Evolutionary conservation across 2,888 invertebrate species (phyloP), one percentile per base, ranked within the genome.

Genomic region (Drosophila flavopinicola): DNA sequence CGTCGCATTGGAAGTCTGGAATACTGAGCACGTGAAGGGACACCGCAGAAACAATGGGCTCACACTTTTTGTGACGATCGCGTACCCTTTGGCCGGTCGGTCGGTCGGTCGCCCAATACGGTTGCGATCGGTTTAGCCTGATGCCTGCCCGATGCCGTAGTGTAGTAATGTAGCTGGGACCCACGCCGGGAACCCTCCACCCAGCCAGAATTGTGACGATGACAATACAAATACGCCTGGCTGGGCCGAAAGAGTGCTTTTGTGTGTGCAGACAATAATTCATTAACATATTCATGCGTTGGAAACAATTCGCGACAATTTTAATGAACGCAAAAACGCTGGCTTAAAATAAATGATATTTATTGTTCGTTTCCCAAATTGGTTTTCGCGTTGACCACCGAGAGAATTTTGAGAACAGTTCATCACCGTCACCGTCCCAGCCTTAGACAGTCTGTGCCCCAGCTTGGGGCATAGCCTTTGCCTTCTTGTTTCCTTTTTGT

Each of bases 231-330:
- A 17, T 35, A 27, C 5, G 10, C 9, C 3, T 33, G 17, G 2
- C 3, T 20, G 30, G 10, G 30, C 20, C 2, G 2, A 20, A 20
- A 4, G 20, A 20, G 20, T 20, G 20, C 20, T 20, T 4, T 20
- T 20, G 20, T 20, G 25, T 53, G 17, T 41, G 30, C 24, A 44
- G 35, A 59, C 58, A 78, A 85, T 65, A 82, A 58, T 69, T 85
- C 65, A 80, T 82, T 83, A 88, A 70, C 87, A 84, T 83, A 88
- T 83, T 83, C 70, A 84, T 86, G 60, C 54, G 45, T 27, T 66
- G 39, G 35, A 65, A 79, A 80, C 77, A 73, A 84, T 88, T 66
- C 68, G 74, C 78, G 82, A 77, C 84, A 74, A 80, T 74, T 76
- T 88, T 86, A 88, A 86, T 84, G 78, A 83, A 79, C 66, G 76